Base-by-base conservation (phyloP, 2,888 invertebrate genomes). In the Zhengitettix transpicula region DNA sequence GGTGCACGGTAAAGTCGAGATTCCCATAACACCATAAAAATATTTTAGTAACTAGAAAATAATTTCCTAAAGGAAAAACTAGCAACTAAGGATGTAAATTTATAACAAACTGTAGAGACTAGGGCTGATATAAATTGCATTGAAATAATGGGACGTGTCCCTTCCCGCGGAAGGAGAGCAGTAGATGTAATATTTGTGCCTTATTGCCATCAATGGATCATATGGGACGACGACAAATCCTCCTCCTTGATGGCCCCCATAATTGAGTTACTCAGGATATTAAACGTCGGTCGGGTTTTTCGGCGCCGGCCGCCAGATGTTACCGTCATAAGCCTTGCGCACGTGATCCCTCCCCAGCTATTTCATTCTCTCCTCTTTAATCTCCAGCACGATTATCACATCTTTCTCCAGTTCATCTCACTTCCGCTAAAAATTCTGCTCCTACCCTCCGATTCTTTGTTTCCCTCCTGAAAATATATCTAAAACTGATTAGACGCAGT, bases 191-290 rank as follows among this genome's bases (percentile, higher is more conserved):
- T 57, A 60, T 60, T 54, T 57, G 60, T 57, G 57, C 60, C 56
- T 60, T 57, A 57, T 57, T 60, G 60, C 60, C 57, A 60, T 60
- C 60, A 60, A 60, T 60, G 60, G 60, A 60, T 60, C 60, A 57
- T 60, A 60, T 60, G 57, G 57, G 42, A 54, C 57, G 57, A 60
- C 60, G 60, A 60, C 60, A 60, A 60, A 60, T 60, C 60, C 60
- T 60, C 52, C 60, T 53, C 52, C 60, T 53, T 60, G 60, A 60
- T 60, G 60, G 57, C 60, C 57, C 57, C 60, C 60, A 60, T 60
- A 60, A 60, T 60, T 60, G 60, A 60, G 60, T 60, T 60, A 60
- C 60, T 60, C 60, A 57, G 57, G 60, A 60, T 60, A 60, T 60
- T 60, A 60, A 60, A 60, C 57, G 60, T 60, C 57, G 56, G 60